Evolutionary conservation across 1,140 invertebrate genomes (phyloP), one percentile per base, ranked within the genome.

Genomic region (Matsumurasca onukii): DNA sequence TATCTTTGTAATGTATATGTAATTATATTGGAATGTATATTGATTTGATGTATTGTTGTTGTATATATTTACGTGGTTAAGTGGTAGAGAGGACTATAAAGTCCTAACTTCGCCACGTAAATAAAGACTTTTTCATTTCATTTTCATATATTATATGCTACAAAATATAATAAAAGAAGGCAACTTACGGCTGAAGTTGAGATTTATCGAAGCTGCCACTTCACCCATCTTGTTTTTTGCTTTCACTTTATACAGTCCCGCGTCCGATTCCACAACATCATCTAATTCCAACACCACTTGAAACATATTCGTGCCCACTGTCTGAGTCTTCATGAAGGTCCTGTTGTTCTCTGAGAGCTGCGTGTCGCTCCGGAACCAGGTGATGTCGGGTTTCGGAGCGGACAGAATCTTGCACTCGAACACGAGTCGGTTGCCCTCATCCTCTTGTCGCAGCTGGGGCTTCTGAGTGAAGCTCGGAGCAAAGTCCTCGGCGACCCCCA

Each of bases 141-240:
- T n/a, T n/a, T n/a, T n/a, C n/a, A n/a, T n/a, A n/a, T n/a, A n/a
- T n/a, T n/a, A n/a, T n/a, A n/a, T n/a, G n/a, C n/a, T n/a, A n/a
- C n/a, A n/a, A n/a, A 17, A 39, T 9, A 39, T 17, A 39, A 39
- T 52, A 52, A 59, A 59, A 59, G n/a, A 29, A 29, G 49, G n/a
- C n/a, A 77, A 95, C 94, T 95, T 83, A 98, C 95, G 94, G 81
- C 94, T 96, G 81, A 99, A 98, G 86, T 98, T 98, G 77, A 99
- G 88, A 81, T 98, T 98, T 81, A 99, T 98, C 75, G 95, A 98
- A 72, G 96, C 96, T 69, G 95, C 91, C 77, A 98, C 95, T 86
- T 98, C 96, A 78, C 97, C 97, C 84, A 94, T 93, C 82, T 93
- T 95, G 82, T 98, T 99, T 82, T 95, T 97, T 73, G 97, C 97